Evolutionary conservation across 1,140 invertebrate species (phyloP).

Genomic region (Cydia strobilella): DNA sequence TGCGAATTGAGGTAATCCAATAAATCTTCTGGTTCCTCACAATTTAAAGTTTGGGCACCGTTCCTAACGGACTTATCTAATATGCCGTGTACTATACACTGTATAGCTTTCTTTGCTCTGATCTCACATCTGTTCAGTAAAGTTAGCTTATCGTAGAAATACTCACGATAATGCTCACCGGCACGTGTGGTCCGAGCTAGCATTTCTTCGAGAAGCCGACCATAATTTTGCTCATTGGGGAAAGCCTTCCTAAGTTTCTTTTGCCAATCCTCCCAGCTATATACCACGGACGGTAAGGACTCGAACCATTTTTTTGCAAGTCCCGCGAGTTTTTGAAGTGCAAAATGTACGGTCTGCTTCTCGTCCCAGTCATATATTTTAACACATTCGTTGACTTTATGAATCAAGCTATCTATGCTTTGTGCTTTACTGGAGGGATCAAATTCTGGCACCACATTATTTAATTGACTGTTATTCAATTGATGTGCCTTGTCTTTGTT

Average conservation of each 20-base stretch:
- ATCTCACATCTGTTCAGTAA: constrained; percentile 28
- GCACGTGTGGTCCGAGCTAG: background rate
- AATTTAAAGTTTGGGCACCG: constrained; percentile 32
- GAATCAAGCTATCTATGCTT: background rate
- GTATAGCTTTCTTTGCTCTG: constrained; percentile 2
- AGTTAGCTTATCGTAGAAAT: constrained; percentile 32
- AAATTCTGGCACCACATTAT: constrained; percentile 19
- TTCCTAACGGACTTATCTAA: constrained; percentile 20
- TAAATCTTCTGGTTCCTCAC: constrained; percentile 29
- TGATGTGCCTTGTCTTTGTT: background rate
- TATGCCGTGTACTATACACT: constrained; percentile 32
- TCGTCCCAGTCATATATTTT: constrained; percentile 18
- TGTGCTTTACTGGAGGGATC: background rate
- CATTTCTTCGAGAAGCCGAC: constrained; percentile 28
- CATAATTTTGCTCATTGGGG: constrained; percentile 16
- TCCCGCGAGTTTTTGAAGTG: background rate
- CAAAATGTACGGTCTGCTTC: constrained; percentile 10
- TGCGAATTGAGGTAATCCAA: constrained; percentile 28
- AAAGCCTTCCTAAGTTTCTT: background rate
- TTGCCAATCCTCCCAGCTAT: background rate
- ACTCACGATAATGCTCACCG: constrained; percentile 3
- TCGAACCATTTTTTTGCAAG: constrained; percentile 16
- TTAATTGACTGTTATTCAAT: background rate
- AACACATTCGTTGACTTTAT: constrained; percentile 31
- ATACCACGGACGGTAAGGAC: background rate